These are phyloP conservation scores for Pseudobourletiella spinata DNA, from an alignment of 1,140 invertebrate genomes.

Conservation along the genomic window DNA sequence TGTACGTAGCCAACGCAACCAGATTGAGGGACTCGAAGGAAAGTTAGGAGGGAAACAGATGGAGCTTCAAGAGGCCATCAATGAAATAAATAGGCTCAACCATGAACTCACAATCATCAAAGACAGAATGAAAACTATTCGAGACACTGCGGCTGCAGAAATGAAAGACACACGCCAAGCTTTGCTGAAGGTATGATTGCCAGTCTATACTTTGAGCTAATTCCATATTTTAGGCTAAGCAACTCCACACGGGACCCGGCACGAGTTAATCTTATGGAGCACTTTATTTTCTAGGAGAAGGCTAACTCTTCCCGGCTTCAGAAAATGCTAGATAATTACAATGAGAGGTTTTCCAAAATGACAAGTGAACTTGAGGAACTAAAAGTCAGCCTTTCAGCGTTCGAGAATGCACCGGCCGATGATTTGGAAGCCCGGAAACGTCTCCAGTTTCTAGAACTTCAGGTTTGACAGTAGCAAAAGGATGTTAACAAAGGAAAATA, in stretches of 20 bases:
- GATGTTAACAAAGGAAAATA: too few species aligned
- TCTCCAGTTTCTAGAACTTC: conserved; percentile 7
- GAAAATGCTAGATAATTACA: conserved; percentile 17
- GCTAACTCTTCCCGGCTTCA: conserved; percentile 6
- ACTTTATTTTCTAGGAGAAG: conserved; percentile 21
- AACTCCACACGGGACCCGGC: too few species aligned
- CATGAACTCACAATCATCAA: conserved; percentile 16
- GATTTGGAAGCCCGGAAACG: background rate
- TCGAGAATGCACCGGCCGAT: background rate
- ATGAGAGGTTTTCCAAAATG: conserved; percentile 9
- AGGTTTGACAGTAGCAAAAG: too few species aligned
- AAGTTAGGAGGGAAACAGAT: conserved; percentile 7
- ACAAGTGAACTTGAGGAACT: conserved; percentile 5
- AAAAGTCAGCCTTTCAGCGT: background rate
- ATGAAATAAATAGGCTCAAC: background rate
- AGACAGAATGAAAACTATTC: conserved; percentile 10
- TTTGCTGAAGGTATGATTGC: conserved; percentile 11
- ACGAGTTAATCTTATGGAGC: too few species aligned
- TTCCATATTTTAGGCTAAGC: too few species aligned
- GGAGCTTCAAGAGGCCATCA: background rate
- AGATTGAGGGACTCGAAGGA: conserved; percentile 14
- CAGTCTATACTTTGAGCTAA: too few species aligned
- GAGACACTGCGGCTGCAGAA: conserved; percentile 15
- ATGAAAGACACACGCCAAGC: conserved; percentile 11
- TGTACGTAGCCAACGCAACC: background rate